Evolutionary conservation across 2,113 vertebrate species (phyloP).

Genomic region (Siniperca chuatsi): DNA sequence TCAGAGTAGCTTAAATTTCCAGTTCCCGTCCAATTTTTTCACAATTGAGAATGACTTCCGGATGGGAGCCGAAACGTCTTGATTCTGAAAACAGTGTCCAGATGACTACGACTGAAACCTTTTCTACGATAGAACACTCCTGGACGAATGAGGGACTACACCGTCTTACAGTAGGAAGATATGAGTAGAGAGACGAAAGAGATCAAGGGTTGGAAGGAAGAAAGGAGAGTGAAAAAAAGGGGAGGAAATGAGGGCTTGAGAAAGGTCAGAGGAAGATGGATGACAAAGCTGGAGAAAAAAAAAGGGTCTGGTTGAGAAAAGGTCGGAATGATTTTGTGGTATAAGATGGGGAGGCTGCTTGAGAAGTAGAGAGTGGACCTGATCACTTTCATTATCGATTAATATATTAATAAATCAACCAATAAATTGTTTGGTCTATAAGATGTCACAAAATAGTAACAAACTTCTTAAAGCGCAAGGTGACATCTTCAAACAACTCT

Average conservation of each 20-base stretch:
- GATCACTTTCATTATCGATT: not conserved
- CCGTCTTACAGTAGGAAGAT: slow-evolving; percentile 13
- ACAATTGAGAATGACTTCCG: no score
- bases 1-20: no score
- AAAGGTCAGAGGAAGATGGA: slow-evolving; percentile 45
- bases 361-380: not conserved
- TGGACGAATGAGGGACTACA: no score
- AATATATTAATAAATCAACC: no score
- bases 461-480: not conserved
- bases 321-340: not conserved
- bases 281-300: slow-evolving; percentile 30
- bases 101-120: no score
- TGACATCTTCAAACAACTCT: no score
- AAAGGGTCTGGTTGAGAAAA: slow-evolving; percentile 18
- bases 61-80: no score
- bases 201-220: slow-evolving; percentile 8
- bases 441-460: not conserved
- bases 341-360: not conserved
- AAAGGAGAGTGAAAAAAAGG: slow-evolving; percentile 14
- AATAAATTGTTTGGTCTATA: not conserved
- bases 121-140: no score
- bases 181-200: slow-evolving; percentile 9
- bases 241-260: slow-evolving; percentile 50
- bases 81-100: no score
- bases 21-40: no score